These are phyloP conservation scores for Pseudococcus longispinus DNA, from an alignment of 2,888 invertebrate genomes.

Conservation along the genomic window DNA sequence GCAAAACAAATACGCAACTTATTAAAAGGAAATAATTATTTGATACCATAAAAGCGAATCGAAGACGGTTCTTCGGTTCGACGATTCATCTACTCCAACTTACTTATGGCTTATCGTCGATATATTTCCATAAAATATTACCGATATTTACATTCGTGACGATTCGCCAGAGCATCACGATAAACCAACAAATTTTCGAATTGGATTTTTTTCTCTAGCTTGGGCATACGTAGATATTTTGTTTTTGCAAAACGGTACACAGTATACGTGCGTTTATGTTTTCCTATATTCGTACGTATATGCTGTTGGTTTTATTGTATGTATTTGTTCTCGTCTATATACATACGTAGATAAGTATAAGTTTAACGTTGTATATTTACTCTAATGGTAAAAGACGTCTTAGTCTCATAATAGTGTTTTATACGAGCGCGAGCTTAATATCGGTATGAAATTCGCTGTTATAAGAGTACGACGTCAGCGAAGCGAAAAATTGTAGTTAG, in stretches of 20 bases:
- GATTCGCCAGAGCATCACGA: not conserved
- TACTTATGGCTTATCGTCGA: not conserved
- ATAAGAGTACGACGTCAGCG: constrained; percentile 3
- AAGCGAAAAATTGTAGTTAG: constrained; percentile 34
- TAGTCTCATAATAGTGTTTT: constrained; percentile 28
- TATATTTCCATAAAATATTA: not conserved
- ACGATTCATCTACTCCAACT: not conserved
- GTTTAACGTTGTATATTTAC: constrained; percentile 31
- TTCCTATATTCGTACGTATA: not conserved
- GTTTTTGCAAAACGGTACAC: not conserved
- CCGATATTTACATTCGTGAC: not conserved
- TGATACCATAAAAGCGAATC: not conserved
- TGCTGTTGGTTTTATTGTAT: not conserved
- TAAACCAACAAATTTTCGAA: constrained; percentile 16
- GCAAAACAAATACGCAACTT: not conserved
- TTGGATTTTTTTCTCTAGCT: not conserved
- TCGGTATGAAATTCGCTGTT: constrained; percentile 31
- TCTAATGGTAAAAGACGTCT: constrained; percentile 31
- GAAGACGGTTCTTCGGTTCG: not conserved
- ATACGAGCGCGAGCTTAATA: constrained; percentile 24
- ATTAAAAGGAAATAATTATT: constrained; percentile 10
- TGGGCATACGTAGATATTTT: not conserved
- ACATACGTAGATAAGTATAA: not conserved
- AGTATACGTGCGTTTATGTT: not conserved
- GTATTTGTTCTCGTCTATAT: constrained; percentile 14